Percentiles rank a stretch among this genome's conserved stretches.
These are phyloP conservation scores for Phortica variegata DNA, from an alignment of 1,140 invertebrate species.

Conservation along the genomic window DNA sequence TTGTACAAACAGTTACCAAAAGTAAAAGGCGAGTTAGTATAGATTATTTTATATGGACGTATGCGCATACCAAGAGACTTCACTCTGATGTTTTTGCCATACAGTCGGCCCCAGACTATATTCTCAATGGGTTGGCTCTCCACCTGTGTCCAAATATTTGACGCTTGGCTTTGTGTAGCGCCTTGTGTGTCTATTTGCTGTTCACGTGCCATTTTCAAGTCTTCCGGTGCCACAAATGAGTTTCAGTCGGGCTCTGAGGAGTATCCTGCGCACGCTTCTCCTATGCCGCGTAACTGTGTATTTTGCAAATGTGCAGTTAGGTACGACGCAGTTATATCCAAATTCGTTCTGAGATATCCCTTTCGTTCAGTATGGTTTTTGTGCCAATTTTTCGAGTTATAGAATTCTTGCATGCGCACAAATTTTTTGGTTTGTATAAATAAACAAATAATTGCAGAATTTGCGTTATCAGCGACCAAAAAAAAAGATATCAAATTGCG, in stretches of 20 bases:
- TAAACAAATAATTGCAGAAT: no score
- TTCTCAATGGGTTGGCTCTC: slow-evolving; percentile 52
- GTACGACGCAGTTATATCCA: no score
- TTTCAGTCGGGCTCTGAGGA: no score
- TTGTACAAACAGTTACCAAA: slow-evolving; percentile 50
- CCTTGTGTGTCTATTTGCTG: slow-evolving; percentile 32
- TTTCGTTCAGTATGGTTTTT: no score
- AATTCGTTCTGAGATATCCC: no score
- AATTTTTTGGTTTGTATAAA: no score
- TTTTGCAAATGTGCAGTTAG: slow-evolving; percentile 34
- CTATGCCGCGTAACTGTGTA: no score
- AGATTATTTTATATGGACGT: slow-evolving; percentile 40
- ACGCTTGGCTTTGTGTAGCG: slow-evolving; percentile 47
- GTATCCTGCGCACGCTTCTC: no score
- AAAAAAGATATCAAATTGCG: no score
- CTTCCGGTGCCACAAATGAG: slow-evolving; percentile 11
- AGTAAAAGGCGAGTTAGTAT: slow-evolving; percentile 45
- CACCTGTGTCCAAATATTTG: slow-evolving; percentile 47
- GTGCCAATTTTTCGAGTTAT: no score
- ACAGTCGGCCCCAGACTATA: slow-evolving; percentile 49
- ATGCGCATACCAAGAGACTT: slow-evolving; percentile 51
- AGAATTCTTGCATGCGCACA: no score
- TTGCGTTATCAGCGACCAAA: no score
- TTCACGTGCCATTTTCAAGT: slow-evolving; percentile 39
- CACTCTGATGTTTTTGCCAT: slow-evolving; percentile 52